phyloP scores from a whole-genome alignment of 2,888 invertebrate species.

The Drosophila lacicola region DNA sequence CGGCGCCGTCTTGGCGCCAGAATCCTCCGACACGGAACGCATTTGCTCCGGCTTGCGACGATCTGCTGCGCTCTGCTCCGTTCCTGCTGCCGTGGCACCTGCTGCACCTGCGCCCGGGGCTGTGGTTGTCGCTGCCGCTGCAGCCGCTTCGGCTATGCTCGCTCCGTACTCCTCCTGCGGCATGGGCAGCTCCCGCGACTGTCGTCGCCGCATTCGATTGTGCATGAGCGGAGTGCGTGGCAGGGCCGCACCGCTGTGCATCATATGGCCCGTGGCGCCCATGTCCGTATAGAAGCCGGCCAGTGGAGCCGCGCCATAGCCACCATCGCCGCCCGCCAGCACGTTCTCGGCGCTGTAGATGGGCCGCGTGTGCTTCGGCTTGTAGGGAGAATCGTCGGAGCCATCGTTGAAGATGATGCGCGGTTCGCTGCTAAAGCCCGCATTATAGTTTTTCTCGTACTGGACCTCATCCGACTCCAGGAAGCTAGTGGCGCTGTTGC shows the following conservation, averaged over 20 bases:
- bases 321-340: constrained; percentile 40
- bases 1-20: constrained; percentile 78
- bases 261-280: constrained; percentile 27
- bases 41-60: constrained; percentile 83
- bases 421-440: constrained; percentile 83
- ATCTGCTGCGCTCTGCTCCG: constrained; percentile 50
- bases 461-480: constrained; percentile 83
- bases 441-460: constrained; percentile 82
- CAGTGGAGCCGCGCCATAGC: constrained; percentile 38
- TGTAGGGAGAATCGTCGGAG: constrained; percentile 72
- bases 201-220: constrained; percentile 79
- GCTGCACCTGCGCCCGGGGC: neutral
- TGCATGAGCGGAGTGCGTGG: constrained; percentile 82
- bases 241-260: constrained; percentile 67
- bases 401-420: constrained; percentile 83
- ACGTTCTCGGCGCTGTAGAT: constrained; percentile 82
- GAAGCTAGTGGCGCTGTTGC: constrained; percentile 79
- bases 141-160: constrained; percentile 25
- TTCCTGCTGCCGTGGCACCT: neutral
- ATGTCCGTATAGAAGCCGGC: constrained; percentile 58
- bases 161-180: constrained; percentile 73
- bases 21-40: constrained; percentile 84
- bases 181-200: constrained; percentile 77
- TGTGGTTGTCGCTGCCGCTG: neutral
- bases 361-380: constrained; percentile 64